phyloP scores from a whole-genome alignment of 2,113 vertebrate genomes.

The Channa argus region DNA sequence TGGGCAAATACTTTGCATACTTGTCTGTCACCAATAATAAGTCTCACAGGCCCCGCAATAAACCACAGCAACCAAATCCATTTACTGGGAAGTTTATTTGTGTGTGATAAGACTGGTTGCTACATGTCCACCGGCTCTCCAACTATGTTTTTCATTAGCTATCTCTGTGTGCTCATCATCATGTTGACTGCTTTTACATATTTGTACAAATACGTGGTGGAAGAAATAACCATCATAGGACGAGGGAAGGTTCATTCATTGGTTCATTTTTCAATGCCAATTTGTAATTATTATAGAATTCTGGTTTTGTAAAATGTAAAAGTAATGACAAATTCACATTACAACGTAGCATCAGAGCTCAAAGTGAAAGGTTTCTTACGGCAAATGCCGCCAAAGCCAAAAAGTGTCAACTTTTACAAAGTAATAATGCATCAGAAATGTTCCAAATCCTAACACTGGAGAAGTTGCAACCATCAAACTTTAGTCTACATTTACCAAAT shows the following conservation, averaged over 20 bases:
- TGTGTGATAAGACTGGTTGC: conserved; percentile 51
- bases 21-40: conserved; percentile 50
- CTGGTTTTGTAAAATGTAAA: neutral
- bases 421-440: neutral
- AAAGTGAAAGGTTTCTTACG: no score
- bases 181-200: conserved; percentile 33
- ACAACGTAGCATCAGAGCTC: neutral
- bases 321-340: neutral
- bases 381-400: neutral
- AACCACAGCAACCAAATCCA: conserved; percentile 37
- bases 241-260: no score
- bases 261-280: no score
- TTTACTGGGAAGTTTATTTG: conserved; percentile 48
- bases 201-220: conserved; percentile 12
- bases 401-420: neutral
- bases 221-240: neutral
- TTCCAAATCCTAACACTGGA: neutral
- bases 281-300: neutral
- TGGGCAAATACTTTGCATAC: conserved; percentile 63
- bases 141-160: conserved; percentile 54
- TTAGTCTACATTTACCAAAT: neutral
- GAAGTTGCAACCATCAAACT: neutral
- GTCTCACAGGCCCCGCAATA: neutral
- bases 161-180: conserved; percentile 21
- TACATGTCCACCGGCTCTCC: conserved; percentile 37